Conservation (phyloP, 2,797 vertebrate species). For the Galagoides demidoff region DNA sequence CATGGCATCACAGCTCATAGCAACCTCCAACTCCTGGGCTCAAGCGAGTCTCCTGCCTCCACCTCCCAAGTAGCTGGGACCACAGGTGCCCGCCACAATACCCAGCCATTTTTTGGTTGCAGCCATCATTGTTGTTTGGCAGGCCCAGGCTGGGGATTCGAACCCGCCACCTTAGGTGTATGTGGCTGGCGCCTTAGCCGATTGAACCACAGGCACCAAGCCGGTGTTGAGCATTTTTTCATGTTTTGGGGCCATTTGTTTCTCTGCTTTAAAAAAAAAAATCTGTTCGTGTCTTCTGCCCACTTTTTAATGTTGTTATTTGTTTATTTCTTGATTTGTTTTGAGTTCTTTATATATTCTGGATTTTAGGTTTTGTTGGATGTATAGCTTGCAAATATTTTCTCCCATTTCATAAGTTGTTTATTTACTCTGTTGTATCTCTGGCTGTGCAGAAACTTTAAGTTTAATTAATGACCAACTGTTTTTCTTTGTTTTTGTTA, state of each 20-base stretch:
- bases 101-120: too few species aligned
- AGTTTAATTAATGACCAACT: background rate
- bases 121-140: too few species aligned
- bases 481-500: background rate
- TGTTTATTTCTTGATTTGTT: background rate
- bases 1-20: too few species aligned
- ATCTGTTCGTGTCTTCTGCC: background rate
- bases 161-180: too few species aligned
- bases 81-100: too few species aligned
- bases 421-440: background rate
- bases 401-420: background rate
- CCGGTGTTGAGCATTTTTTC: background rate
- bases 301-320: background rate
- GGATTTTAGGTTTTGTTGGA: background rate
- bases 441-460: background rate
- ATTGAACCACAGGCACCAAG: too few species aligned
- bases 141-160: too few species aligned
- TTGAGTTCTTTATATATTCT: background rate
- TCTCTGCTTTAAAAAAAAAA: background rate
- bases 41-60: too few species aligned
- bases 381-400: background rate
- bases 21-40: too few species aligned
- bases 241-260: background rate
- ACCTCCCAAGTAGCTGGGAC: too few species aligned
- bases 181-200: too few species aligned